Evolutionary conservation across 1,140 invertebrate species (phyloP), one percentile per base, ranked within the genome.

Genomic region (Amphibalanus amphitrite): DNA sequence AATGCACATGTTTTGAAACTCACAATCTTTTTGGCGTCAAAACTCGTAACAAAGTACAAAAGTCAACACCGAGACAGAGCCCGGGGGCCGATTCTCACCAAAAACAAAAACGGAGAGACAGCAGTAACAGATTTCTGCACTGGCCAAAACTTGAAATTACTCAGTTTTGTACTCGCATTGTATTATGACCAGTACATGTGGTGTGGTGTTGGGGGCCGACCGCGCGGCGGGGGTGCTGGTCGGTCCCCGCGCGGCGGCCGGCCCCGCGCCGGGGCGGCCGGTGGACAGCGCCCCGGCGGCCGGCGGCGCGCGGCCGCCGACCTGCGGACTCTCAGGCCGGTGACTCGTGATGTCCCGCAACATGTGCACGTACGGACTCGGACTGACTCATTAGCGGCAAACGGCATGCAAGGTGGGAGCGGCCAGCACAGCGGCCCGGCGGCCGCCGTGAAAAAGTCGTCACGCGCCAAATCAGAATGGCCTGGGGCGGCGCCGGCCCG

Each of bases 1-100:
- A 59, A 59, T 59, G 47, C 47, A 59, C 47, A 59, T 59, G 47
- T 59, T 59, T 59, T 59, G 47, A 59, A 59, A 59, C 47, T 59
- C 47, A 59, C 47, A 59, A 59, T 59, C 47, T 59, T 59, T 59
- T 59, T 59, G 47, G 47, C 47, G 47, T 59, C 47, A 59, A 59
- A 59, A 59, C 47, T 59, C 47, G 47, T 59, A 59, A 59, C 47
- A 59, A 59, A 59, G 47, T 59, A 59, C 47, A 59, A 59, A 59
- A 59, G 47, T 59, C 47, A 59, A 59, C 47, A 59, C 47, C 47
- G 47, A 59, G 47, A 23, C 47, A 59, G 47, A 8, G 10, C 47
- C 23, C 10, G 47, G 10, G 20, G 47, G 47, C 47, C 47, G 47
- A 59, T 59, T 59, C 47, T 59, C 47, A 59, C 20, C 47, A 59